Evolutionary conservation across 2,113 vertebrate genomes (phyloP), one percentile per base, ranked within the genome.

Genomic region (Pomatostomus ruficeps): DNA sequence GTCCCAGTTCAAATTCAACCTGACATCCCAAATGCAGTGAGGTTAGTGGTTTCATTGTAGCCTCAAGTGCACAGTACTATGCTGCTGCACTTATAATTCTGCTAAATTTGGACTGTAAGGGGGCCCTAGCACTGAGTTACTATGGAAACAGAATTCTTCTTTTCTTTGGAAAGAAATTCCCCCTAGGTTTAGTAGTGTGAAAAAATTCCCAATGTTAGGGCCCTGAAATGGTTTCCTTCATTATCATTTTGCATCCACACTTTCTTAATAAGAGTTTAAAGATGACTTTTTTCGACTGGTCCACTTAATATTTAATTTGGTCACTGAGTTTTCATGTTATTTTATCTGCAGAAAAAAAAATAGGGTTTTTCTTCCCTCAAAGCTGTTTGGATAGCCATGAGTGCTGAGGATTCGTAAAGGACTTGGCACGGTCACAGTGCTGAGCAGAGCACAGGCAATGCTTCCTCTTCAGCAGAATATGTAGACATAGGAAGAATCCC

Each of bases 131-230:
- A 77, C 94, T 75, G 91, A 93, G 98, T 98, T 98, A 91, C 98
- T 97, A 98, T 98, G 97, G 97, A 96, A 98, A 98, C 97, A 82
- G 93, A 89, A 76, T 95, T 97, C 89, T 97, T 95, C 94, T 97
- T 97, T 97, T 96, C 97, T 96, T 92, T 91, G 68, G 91, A 96
- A 97, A 90, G 59, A 94, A 85, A 95, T 97, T 98, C 98, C 95
- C 95, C 95, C 82, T 97, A 97, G 88, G 93, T 96, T 96, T 93
- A 84, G 58, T 73, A 79, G 65, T 93, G 58, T 96, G 71, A 86
- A 95, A 94, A 93, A 85, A 66, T 9, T 90, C 62, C 68, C 62
- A 40, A 8, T 88, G 51, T 96, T 95, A 43, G 24, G 84, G 54
- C 63, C 55, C 58, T 54, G 61, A 0, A 0, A 76, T 66, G 40